Evolutionary conservation across 2,888 invertebrate genomes (phyloP).

Genomic region (Cantharis rustica): DNA sequence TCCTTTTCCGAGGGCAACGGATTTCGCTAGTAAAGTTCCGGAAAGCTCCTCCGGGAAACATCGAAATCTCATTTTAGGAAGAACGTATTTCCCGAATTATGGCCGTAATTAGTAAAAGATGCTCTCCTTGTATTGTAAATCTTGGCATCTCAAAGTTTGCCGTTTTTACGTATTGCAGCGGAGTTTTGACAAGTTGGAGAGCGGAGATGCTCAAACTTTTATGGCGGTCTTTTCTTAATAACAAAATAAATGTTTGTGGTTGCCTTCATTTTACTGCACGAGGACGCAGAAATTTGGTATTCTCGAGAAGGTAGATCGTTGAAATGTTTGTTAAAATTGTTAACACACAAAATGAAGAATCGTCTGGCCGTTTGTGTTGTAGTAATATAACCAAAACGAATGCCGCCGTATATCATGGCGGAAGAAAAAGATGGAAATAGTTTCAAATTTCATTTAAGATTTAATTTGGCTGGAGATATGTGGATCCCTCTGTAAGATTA

Average conservation of each 20-base stretch:
- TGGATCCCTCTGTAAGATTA: constrained; percentile 51
- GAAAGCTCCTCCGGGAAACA: constrained; percentile 57
- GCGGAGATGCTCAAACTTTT: neutral
- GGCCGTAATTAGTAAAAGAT: constrained; percentile 53
- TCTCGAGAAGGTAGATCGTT: constrained; percentile 1
- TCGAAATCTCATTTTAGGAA: constrained; percentile 58
- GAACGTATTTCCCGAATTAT: constrained; percentile 45
- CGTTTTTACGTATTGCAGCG: constrained; percentile 6
- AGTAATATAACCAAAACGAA: constrained; percentile 38
- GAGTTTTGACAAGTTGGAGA: neutral
- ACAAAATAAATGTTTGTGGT: constrained; percentile 5
- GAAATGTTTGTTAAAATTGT: neutral
- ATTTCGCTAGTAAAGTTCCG: constrained; percentile 34
- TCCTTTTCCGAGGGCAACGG: constrained; percentile 26
- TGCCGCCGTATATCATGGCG: constrained; percentile 37
- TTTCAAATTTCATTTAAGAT: constrained; percentile 59
- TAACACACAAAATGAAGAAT: constrained; percentile 1
- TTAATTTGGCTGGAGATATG: constrained; percentile 55
- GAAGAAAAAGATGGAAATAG: constrained; percentile 46
- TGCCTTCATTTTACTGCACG: constrained; percentile 8
- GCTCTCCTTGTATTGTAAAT: constrained; percentile 35
- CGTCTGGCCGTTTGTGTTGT: constrained; percentile 17
- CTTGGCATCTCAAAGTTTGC: constrained; percentile 15
- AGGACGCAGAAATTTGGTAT: constrained; percentile 8
- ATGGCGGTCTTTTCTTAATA: neutral